phyloP scores from a whole-genome alignment of 2,888 invertebrate genomes.

The Cheilosia grossa region DNA sequence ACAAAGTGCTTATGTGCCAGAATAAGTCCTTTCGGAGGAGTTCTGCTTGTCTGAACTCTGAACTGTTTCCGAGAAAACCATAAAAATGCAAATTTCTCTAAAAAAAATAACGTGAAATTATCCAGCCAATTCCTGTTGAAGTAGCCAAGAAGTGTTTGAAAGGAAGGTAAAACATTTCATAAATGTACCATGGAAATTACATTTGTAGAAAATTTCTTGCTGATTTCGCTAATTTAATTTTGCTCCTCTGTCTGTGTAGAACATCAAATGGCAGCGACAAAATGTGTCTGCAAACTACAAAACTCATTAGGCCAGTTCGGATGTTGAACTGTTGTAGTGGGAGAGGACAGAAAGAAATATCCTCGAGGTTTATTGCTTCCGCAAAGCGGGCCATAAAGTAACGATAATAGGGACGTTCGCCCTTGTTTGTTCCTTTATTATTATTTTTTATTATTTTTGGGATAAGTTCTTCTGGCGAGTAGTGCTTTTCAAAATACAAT shows the following conservation, averaged over 20 bases:
- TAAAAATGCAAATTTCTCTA: conserved; percentile 29
- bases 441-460: background rate
- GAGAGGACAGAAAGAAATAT: background rate
- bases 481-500: conserved; percentile 3
- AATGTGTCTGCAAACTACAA: background rate
- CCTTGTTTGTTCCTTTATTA: background rate
- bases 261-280: background rate
- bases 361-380: conserved; percentile 15
- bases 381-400: background rate
- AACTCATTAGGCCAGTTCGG: conserved; percentile 34
- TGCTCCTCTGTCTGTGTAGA: conserved; percentile 14
- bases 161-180: conserved; percentile 22
- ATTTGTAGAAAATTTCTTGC: conserved; percentile 10
- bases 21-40: background rate
- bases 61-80: background rate
- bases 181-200: conserved; percentile 39
- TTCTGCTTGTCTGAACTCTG: background rate
- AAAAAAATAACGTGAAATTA: background rate
- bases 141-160: background rate
- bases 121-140: conserved; percentile 3
- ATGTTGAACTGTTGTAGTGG: conserved; percentile 15
- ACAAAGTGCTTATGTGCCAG: no score
- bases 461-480: conserved; percentile 7
- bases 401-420: background rate
- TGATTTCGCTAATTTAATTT: conserved; percentile 22